Percentiles rank a stretch among this genome's conserved stretches.
These are phyloP conservation scores for Tenrec ecaudatus DNA, from an alignment of 2,113 vertebrate species.

Conservation along the genomic window DNA sequence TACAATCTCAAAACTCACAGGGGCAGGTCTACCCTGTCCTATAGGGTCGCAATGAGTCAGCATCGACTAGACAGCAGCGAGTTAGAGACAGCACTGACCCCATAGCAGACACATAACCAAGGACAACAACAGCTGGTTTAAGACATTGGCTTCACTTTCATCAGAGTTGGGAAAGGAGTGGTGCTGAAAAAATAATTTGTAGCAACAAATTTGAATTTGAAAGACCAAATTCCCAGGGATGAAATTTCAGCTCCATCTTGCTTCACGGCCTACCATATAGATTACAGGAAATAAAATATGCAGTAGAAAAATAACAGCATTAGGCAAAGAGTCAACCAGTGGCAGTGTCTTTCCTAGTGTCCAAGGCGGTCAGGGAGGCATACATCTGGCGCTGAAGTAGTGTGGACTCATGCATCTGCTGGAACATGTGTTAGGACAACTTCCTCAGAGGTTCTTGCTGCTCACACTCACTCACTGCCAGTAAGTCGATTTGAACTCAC, in stretches of 20 bases:
- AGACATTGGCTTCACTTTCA: background rate
- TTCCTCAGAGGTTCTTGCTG: background rate
- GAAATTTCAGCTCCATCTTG: background rate
- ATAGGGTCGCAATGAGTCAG: too few species aligned
- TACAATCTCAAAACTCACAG: too few species aligned
- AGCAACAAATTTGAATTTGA: background rate
- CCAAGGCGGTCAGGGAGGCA: background rate
- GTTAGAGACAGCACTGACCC: too few species aligned
- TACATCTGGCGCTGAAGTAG: background rate
- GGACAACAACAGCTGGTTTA: background rate
- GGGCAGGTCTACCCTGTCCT: too few species aligned
- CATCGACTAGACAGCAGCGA: too few species aligned
- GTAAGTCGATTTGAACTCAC: too few species aligned
- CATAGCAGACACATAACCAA: background rate
- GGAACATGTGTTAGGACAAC: background rate
- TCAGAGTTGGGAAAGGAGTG: background rate
- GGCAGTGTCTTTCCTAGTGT: background rate
- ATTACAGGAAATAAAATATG: background rate
- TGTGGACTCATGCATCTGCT: background rate
- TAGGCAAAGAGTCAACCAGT: conserved; percentile 20
- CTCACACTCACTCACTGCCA: too few species aligned
- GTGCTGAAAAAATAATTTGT: background rate
- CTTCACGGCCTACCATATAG: background rate
- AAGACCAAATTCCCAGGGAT: background rate
- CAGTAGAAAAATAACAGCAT: background rate